phyloP scores from a whole-genome alignment of 2,888 invertebrate species.

The Apamea epomidion region DNA sequence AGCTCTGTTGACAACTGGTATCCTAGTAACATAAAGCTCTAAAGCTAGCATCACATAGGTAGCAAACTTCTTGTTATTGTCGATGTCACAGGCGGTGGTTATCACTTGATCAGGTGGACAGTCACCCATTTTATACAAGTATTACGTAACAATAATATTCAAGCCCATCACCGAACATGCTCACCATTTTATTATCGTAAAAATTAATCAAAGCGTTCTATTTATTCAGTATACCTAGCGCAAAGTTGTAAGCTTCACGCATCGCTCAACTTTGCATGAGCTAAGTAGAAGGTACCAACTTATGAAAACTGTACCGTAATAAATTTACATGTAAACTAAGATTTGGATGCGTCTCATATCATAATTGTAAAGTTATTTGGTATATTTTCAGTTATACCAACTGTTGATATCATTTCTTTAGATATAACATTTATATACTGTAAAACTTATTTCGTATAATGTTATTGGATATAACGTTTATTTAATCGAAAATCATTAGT shows the following conservation, averaged over 20 bases:
- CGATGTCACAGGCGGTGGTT: background rate
- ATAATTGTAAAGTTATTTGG: no score
- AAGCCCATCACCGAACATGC: conserved; percentile 13
- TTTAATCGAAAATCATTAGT: no score
- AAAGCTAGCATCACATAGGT: background rate
- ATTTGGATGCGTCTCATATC: no score
- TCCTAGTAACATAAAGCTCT: background rate
- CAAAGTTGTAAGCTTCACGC: conserved; percentile 53
- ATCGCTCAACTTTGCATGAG: conserved; percentile 49
- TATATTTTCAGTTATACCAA: no score
- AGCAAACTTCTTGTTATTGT: no score
- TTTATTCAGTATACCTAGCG: conserved; percentile 46
- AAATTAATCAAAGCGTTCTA: conserved; percentile 36
- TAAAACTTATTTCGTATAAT: no score
- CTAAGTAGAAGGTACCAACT: conserved; percentile 41
- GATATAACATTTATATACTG: no score
- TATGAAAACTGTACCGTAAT: conserved; percentile 56
- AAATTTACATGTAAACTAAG: conserved; percentile 48
- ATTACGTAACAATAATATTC: background rate
- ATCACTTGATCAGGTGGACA: no score
- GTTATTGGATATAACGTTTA: no score
- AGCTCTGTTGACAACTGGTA: background rate
- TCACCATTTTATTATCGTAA: conserved; percentile 1
- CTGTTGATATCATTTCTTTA: no score
- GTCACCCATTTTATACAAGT: background rate